Percentiles rank a stretch among this genome's conserved stretches.
Evolutionary conservation across 2,888 invertebrate species (phyloP).

Genomic region (Apomyelois bistriatella): DNA sequence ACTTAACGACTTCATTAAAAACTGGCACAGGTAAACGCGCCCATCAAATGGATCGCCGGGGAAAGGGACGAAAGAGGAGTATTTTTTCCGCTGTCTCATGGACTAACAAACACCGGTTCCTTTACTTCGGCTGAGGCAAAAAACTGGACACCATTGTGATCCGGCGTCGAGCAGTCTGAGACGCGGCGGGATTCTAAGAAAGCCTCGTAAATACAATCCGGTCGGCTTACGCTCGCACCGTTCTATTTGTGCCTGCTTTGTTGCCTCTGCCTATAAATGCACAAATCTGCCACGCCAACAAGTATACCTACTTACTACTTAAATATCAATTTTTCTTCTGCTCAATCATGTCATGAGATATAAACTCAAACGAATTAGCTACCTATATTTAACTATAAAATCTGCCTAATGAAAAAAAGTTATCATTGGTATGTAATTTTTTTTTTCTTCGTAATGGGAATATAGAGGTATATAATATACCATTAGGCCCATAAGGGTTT

Average conservation of each 20-base stretch:
- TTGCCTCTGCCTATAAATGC: background rate
- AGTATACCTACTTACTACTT: background rate
- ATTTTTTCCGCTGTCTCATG: slow-evolving; percentile 57
- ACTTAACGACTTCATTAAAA: slow-evolving; percentile 51
- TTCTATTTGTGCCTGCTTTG: background rate
- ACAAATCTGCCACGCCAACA: background rate
- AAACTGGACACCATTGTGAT: slow-evolving; percentile 64
- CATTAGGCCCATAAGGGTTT: no score
- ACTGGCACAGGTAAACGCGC: slow-evolving; percentile 45
- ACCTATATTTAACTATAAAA: no score
- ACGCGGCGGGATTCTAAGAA: slow-evolving; percentile 63
- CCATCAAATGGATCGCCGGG: slow-evolving; percentile 54
- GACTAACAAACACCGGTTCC: slow-evolving; percentile 54
- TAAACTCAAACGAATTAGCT: no score
- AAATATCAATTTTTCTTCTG: no score
- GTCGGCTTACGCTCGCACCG: slow-evolving; percentile 21
- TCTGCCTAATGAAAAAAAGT: no score
- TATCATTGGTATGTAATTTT: no score
- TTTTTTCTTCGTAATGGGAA: no score
- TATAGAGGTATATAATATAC: no score
- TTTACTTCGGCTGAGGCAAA: slow-evolving; percentile 53
- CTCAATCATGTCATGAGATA: no score
- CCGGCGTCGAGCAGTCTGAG: slow-evolving; percentile 75
- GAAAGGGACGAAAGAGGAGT: slow-evolving; percentile 52
- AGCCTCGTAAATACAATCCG: slow-evolving; percentile 28